phyloP scores from a whole-genome alignment of 2,113 vertebrate species.

The Phoenicopterus ruber region DNA sequence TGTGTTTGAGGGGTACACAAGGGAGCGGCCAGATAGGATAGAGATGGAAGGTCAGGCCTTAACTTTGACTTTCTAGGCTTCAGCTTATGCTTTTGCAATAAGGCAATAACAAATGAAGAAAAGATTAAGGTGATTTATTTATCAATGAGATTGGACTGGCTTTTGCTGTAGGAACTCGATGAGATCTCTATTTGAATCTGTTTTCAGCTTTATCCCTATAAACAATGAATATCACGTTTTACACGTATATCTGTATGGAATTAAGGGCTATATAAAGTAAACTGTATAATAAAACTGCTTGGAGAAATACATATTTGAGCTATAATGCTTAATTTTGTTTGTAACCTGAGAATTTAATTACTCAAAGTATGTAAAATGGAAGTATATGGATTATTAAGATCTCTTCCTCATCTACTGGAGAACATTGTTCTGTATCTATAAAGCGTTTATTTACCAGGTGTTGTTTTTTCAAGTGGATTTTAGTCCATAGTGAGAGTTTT shows the following conservation, averaged over 20 bases:
- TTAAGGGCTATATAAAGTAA: background rate
- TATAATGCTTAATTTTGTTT: background rate
- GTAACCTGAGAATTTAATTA: background rate
- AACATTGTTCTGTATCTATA: background rate
- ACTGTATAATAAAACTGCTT: background rate
- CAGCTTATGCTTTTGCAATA: background rate
- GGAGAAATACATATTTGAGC: background rate
- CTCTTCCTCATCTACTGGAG: background rate
- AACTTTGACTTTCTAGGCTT: slow-evolving; percentile 45
- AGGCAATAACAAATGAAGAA: background rate
- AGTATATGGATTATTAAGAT: background rate
- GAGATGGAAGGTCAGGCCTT: slow-evolving; percentile 13
- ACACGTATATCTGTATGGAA: background rate
- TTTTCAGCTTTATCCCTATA: background rate
- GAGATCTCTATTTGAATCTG: background rate
- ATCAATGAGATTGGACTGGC: background rate
- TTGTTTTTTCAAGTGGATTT: background rate
- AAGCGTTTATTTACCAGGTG: background rate
- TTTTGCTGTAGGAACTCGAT: background rate
- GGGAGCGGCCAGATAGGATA: slow-evolving; percentile 16
- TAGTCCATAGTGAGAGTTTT: background rate
- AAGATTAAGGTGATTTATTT: background rate
- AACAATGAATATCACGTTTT: background rate
- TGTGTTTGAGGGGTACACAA: slow-evolving; percentile 39
- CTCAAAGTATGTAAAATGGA: background rate